These are phyloP conservation scores for Neomonachus schauinslandi DNA, from an alignment of 2,113 vertebrate species.

Conservation along the genomic window DNA sequence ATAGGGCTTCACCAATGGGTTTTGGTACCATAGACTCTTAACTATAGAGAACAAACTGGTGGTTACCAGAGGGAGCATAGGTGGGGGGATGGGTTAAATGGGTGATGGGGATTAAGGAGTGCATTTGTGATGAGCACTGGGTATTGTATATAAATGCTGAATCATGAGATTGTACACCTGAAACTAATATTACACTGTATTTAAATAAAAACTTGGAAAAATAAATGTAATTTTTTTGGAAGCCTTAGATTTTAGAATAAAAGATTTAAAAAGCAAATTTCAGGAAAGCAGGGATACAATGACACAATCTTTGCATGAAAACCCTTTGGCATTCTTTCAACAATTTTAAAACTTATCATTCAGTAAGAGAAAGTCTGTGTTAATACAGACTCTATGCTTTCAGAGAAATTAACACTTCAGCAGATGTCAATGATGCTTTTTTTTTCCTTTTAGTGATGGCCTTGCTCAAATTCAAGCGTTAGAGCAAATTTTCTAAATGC, in stretches of 20 bases:
- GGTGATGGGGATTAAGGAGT: not conserved
- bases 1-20: not conserved
- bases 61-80: not conserved
- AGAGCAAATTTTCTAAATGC: constrained; percentile 33
- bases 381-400: constrained; percentile 31
- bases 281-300: not conserved
- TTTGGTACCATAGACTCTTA: not conserved
- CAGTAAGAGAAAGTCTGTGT: constrained; percentile 40
- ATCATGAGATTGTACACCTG: not conserved
- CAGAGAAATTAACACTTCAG: constrained; percentile 56
- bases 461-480: constrained; percentile 55
- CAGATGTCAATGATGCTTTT: constrained; percentile 16
- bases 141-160: not conserved
- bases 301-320: constrained; percentile 31
- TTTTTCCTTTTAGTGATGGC: not conserved
- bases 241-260: constrained; percentile 8
- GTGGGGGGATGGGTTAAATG: not conserved
- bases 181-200: not conserved
- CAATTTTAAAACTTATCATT: not conserved
- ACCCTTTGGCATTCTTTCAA: constrained; percentile 36
- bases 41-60: not conserved
- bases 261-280: constrained; percentile 15
- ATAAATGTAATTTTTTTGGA: not conserved
- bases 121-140: not conserved
- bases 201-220: not conserved